These are phyloP conservation scores for Pycnonotus jocosus DNA, from an alignment of 2,113 vertebrate genomes.

Conservation along the genomic window DNA sequence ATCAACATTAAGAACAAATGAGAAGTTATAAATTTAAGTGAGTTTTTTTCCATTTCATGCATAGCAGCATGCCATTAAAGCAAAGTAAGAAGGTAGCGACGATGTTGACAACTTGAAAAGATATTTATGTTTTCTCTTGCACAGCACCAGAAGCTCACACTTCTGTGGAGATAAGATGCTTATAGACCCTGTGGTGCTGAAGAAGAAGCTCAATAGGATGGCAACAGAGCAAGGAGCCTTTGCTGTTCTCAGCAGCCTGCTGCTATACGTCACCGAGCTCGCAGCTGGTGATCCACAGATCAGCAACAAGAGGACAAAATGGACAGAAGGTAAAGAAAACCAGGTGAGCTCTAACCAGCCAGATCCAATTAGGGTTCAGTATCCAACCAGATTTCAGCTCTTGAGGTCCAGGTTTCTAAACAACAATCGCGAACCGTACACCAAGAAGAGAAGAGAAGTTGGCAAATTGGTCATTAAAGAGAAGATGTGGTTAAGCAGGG, in stretches of 20 bases:
- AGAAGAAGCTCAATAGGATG: constrained; percentile 74
- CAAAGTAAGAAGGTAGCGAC: not conserved
- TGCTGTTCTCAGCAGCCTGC: constrained; percentile 80
- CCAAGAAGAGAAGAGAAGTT: constrained; percentile 80
- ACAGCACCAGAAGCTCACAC: constrained; percentile 61
- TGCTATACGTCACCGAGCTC: constrained; percentile 72
- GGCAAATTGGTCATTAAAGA: constrained; percentile 76
- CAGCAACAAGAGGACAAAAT: constrained; percentile 23
- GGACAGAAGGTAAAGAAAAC: not conserved
- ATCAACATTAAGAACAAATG: not conserved
- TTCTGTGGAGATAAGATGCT: not conserved
- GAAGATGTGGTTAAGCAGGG: constrained; percentile 17
- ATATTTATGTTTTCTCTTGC: constrained; percentile 68
- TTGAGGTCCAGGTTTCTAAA: constrained; percentile 85
- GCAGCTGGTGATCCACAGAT: not conserved
- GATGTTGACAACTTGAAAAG: constrained; percentile 41
- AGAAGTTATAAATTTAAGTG: not conserved
- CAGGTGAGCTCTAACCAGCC: not conserved
- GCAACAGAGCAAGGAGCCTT: constrained; percentile 64
- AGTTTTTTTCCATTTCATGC: constrained; percentile 9
- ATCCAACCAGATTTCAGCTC: constrained; percentile 85
- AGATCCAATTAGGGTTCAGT: not conserved
- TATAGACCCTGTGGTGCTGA: constrained; percentile 69
- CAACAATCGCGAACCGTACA: constrained; percentile 69
- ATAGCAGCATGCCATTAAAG: not conserved